Base-by-base conservation (phyloP, 2,113 vertebrate genomes). In the Myrmecobius fasciatus region DNA sequence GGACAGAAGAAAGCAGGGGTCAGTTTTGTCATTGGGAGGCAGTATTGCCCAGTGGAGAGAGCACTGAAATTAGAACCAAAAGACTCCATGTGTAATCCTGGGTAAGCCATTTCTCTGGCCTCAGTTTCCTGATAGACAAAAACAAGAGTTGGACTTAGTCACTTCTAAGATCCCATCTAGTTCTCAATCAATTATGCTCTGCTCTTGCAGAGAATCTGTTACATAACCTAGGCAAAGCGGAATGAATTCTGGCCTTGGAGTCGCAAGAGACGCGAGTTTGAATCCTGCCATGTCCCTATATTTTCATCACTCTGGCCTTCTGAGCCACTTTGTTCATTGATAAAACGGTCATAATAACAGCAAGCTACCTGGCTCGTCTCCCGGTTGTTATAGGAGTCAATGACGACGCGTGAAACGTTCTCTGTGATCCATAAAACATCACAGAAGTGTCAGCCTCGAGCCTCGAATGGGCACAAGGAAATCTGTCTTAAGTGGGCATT, bases 401-500 rank as follows among this genome's bases (percentile, higher is more conserved):
- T 22, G 36, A 75, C 6, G 36, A 43, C 2, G 6, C 4, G 4
- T 36, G 12, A 36, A 36, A 12, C 5, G 60, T 36, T 43, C 67
- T 75, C 36, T n/a, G 67, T 75, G 67, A n/a, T n/a, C 36, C 67
- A 43, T 75, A n/a, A 75, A 67, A 75, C 67, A 75, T 17, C 14
- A 43, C 4, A n/a, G 67, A 75, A 75, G 43, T 75, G 67, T 22
- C 67, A 75, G 36, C 67, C n/a, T n/a, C 17, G 25, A 43, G 36
- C 17, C 36, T 43, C 5, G 36, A 75, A 75, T 75, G 36, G 36
- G 36, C 67, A 43, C 5, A 7, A 75, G 67, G 20, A n/a, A 75
- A n/a, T 17, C 2, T 0, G 2, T 49, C 49, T 54, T 31, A 5
- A 49, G 36, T 0, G 47, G 36, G 2, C 56, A 2, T n/a, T 67